Conservation (phyloP, 2,888 invertebrate species). For the Silvanus unidentatus region DNA sequence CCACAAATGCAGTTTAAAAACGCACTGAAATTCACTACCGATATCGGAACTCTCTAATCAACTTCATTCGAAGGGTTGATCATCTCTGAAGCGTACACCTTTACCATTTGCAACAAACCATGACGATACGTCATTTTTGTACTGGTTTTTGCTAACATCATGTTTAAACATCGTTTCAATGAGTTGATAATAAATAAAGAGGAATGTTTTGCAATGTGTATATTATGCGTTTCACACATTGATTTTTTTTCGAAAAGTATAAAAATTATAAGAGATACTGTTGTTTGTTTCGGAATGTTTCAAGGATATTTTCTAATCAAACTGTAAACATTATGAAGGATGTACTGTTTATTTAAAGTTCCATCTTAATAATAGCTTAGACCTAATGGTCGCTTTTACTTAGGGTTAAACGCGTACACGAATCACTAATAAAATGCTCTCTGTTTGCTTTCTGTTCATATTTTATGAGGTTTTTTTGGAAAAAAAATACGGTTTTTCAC, state of each 20-base stretch:
- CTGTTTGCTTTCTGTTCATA: too few species aligned
- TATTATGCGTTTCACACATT: conserved; percentile 19
- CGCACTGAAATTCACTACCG: too few species aligned
- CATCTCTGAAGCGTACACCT: not conserved
- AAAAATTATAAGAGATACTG: conserved; percentile 21
- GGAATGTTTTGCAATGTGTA: conserved; percentile 19
- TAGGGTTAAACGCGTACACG: too few species aligned
- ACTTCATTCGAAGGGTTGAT: not conserved
- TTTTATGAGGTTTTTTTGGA: too few species aligned
- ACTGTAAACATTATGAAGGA: conserved; percentile 34
- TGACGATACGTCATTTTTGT: conserved; percentile 2
- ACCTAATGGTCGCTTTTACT: too few species aligned
- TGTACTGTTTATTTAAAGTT: conserved; percentile 7
- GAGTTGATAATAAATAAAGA: conserved; percentile 2
- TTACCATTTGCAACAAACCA: not conserved
- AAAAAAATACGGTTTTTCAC: too few species aligned
- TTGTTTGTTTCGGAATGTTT: conserved; percentile 29
- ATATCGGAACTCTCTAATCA: too few species aligned
- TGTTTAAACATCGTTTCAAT: conserved; percentile 4
- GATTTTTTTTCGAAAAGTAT: conserved; percentile 17
- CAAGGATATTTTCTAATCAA: conserved; percentile 32
- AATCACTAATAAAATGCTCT: too few species aligned
- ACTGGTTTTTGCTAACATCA: conserved; percentile 2
- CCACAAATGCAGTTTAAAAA: too few species aligned
- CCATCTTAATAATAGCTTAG: conserved; percentile 1